Percentiles rank a stretch among this genome's conserved stretches.
These are phyloP conservation scores for Craterocephalus amniculus DNA, from an alignment of 2,797 vertebrate species.

Conservation along the genomic window DNA sequence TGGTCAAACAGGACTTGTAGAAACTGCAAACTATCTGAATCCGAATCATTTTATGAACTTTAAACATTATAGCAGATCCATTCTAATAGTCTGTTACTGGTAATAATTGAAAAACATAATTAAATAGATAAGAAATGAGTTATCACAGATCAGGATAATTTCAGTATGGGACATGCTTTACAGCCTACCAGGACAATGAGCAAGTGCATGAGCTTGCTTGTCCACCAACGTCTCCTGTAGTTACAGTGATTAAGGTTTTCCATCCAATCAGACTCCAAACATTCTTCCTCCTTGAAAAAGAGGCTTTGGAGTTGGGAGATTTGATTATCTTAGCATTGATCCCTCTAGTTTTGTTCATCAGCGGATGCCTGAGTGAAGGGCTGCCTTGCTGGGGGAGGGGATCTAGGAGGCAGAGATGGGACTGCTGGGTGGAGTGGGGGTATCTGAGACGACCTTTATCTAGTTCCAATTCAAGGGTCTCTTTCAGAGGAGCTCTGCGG, in stretches of 20 bases:
- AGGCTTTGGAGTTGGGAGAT: slow-evolving; percentile 60
- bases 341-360: slow-evolving; percentile 70
- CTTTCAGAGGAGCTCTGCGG: slow-evolving; percentile 78
- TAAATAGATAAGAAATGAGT: neutral
- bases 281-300: neutral
- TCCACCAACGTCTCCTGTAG: neutral
- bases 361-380: slow-evolving; percentile 67
- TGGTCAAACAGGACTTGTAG: neutral
- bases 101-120: neutral
- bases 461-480: slow-evolving; percentile 82
- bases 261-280: neutral
- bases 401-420: slow-evolving; percentile 43
- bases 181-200: no score
- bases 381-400: slow-evolving; percentile 46
- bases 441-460: slow-evolving; percentile 71
- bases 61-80: neutral
- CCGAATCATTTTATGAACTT: neutral
- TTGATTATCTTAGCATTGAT: slow-evolving; percentile 79
- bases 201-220: no score
- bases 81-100: neutral
- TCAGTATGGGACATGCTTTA: no score
- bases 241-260: slow-evolving; percentile 13
- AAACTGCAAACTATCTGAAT: neutral
- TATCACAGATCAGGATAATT: no score
- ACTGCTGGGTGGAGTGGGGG: slow-evolving; percentile 24